Evolutionary conservation across 2,113 vertebrate species (phyloP).

Genomic region (Carassius gibelio): DNA sequence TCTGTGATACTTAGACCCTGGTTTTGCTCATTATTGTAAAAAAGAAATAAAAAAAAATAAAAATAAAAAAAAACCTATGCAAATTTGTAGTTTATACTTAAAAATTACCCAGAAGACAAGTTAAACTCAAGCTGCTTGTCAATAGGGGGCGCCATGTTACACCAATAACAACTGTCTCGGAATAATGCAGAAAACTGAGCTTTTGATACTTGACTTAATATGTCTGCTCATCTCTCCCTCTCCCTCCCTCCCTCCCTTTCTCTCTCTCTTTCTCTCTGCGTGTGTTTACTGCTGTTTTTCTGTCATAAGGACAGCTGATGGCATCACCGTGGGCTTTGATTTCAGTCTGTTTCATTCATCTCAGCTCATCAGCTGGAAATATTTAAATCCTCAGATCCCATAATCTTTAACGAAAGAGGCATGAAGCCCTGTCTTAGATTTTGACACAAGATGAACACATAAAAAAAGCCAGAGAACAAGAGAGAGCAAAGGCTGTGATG

Average conservation of each 20-base stretch:
- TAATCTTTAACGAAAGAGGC: conserved; percentile 15
- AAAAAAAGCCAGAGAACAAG: background rate
- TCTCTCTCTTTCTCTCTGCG: too few relatives aligned
- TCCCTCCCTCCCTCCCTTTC: too few relatives aligned
- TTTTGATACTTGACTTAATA: background rate
- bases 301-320: background rate
- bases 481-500: background rate
- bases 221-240: background rate
- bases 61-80: too few relatives aligned
- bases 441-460: background rate
- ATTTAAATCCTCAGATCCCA: background rate
- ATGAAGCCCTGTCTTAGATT: conserved; percentile 17
- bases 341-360: background rate
- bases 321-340: background rate
- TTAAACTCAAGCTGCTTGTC: background rate
- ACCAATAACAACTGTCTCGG: background rate
- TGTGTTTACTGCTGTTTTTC: conserved; percentile 10
- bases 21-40: background rate
- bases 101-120: conserved; percentile 55
- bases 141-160: conserved; percentile 54
- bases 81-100: background rate
- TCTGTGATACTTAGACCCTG: background rate
- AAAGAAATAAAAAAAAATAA: too few relatives aligned
- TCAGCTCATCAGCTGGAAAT: background rate
- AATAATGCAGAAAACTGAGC: background rate